Evolutionary conservation across 2,797 vertebrate species (phyloP).

Genomic region (Odontamblyopus rebecca): DNA sequence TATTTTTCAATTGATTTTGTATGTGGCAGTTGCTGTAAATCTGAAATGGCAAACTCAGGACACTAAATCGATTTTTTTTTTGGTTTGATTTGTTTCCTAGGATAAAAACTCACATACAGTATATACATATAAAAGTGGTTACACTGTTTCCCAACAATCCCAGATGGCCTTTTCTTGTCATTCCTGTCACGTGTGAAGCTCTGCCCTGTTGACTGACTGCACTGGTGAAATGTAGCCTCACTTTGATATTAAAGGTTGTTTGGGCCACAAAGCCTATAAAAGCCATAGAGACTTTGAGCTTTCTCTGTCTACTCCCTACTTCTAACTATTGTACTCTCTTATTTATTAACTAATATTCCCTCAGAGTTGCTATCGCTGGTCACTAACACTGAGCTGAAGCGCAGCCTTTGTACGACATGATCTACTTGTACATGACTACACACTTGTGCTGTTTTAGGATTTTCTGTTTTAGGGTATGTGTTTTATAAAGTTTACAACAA

Average conservation of each 20-base stretch:
- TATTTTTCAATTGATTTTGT: background rate
- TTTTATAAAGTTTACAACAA: constrained; percentile 54
- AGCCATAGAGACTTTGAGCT: constrained; percentile 78
- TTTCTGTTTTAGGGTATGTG: constrained; percentile 53
- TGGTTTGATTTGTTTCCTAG: background rate
- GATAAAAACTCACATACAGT: background rate
- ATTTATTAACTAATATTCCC: constrained; percentile 71
- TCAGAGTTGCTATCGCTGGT: constrained; percentile 76
- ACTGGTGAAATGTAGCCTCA: constrained; percentile 31
- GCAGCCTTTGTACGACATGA: constrained; percentile 73
- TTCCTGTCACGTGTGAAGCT: constrained; percentile 23
- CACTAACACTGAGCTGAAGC: constrained; percentile 73
- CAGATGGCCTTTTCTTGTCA: background rate
- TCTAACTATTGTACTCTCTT: constrained; percentile 65
- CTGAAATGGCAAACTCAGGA: constrained; percentile 5
- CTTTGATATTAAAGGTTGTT: constrained; percentile 49
- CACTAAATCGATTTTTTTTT: background rate
- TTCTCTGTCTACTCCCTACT: constrained; percentile 32
- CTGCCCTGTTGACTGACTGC: constrained; percentile 31
- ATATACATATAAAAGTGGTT: background rate
- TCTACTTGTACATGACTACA: constrained; percentile 58
- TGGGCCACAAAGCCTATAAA: constrained; percentile 71
- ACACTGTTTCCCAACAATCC: constrained; percentile 38
- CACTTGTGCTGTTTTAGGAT: constrained; percentile 54
- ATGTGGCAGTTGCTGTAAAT: background rate